Evolutionary conservation across 1,140 invertebrate genomes (phyloP).

Genomic region (Trichoplusia ni): DNA sequence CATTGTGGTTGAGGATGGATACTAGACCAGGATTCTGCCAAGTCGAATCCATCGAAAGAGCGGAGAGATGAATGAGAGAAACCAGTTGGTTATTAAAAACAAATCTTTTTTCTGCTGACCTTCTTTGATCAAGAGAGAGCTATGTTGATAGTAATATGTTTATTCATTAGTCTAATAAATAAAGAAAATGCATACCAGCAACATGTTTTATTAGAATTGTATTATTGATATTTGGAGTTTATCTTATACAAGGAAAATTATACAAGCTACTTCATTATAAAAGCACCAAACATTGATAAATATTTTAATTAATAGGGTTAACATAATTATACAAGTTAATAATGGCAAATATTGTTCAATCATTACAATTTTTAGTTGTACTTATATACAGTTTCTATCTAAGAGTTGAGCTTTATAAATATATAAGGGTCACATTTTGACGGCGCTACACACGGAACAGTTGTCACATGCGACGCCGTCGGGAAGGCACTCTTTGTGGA

Average conservation of each 20-base stretch:
- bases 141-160: too few species aligned
- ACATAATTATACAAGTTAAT: constrained; percentile 35
- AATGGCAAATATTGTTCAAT: constrained; percentile 33
- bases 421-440: constrained; percentile 71
- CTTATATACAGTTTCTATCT: constrained; percentile 38
- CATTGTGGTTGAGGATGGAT: too few species aligned
- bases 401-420: constrained; percentile 40
- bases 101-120: too few species aligned
- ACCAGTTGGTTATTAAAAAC: too few species aligned
- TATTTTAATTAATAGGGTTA: constrained; percentile 20
- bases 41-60: too few species aligned
- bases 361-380: constrained; percentile 1
- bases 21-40: too few species aligned
- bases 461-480: constrained; percentile 70
- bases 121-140: too few species aligned
- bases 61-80: too few species aligned
- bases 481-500: constrained; percentile 92
- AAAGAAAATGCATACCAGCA: background rate
- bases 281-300: constrained; percentile 52
- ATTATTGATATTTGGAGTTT: constrained; percentile 9
- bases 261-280: constrained; percentile 56
- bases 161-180: too few species aligned
- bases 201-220: background rate
- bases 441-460: constrained; percentile 84
- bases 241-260: constrained; percentile 43